Evolutionary conservation across 2,888 invertebrate genomes (phyloP), one percentile per base, ranked within the genome.

Genomic region (Lithophane leautieri): DNA sequence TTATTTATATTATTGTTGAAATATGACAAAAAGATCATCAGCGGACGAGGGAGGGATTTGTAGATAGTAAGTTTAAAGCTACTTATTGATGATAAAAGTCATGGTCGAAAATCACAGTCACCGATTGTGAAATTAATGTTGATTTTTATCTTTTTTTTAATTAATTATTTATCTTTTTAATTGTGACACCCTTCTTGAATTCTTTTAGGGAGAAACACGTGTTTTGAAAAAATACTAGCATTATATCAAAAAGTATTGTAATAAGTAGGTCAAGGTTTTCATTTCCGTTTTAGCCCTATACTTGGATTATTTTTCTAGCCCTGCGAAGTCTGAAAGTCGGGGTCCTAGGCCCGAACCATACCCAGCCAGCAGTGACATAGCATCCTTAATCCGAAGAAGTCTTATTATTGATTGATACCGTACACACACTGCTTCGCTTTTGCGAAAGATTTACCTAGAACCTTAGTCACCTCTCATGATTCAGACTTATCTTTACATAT

Each of bases 381-480:
- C 58, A 58, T 58, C 16, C 58, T 58, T 58, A 16, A 28, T 28
- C 16, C 16, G 16, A 16, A 56, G 16, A 25, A 28, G 28, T 28
- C 28, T 16, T 58, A 60, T 25, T 68, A 40, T 42, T 54, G 25
- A 52, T 8, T 12, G 16, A 52, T 52, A 52, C 22, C 52, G 9
- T n/a, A n/a, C n/a, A 40, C 19, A 54, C 19, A 16, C 2, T 44
- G 42, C 14, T 19, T 54, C n/a, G 12, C 25, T 16, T 40, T 40
- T 40, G 22, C 11, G 11, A 44, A 61, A 44, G 14, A 47, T 73
- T 40, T 40, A 34, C 16, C 3, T 47, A 44, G 28, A 72, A 47
- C 9, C 47, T 47, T 44, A 73, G 62, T 62, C 62, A 74, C 40
- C 14, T 54, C 19, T 47, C 22, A 16, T 47, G 14, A 47, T 54